Base-by-base conservation (phyloP, 2,113 vertebrate genomes). In the Chaetops frenatus region DNA sequence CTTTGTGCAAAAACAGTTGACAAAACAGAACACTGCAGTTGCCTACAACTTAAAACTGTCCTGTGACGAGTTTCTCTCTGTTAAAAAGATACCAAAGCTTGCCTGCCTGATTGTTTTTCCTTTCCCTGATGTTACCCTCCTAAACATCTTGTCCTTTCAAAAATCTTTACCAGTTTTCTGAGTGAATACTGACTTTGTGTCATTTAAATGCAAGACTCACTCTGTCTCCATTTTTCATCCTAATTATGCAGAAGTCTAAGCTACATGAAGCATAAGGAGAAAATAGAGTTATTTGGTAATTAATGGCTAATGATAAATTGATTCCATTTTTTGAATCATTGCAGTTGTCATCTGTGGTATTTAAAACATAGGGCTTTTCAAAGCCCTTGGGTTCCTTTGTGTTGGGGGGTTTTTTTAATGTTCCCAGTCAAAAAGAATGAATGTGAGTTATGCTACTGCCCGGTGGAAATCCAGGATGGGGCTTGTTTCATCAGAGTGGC, bases 221-320 rank as follows among this genome's bases (percentile, higher is more conserved):
- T 91, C 62, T 61, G 40, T 57, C 93, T 94, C 88, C 69, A 95
- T 94, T 96, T 93, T 90, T 94, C 93, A 92, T 80, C 78, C 72
- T 94, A 90, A 96, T 95, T 94, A 95, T n/a, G 29, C 71, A 58
- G 12, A 89, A 91, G 69, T 83, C 74, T 83, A 81, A 91, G 85
- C 71, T 94, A 93, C 87, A 44, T 90, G 91, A 96, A 95, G 94
- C 95, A 96, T 94, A 95, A 95, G 96, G 89, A 81, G 72, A 94
- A 92, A 97, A 94, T 54, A 94, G 64, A 95, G 82, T 87, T 93
- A 95, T 94, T 93, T 88, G 71, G 94, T 94, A 95, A 96, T 95
- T 95, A 96, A 96, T 62, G 51, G 64, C 56, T 92, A 95, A 95
- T 92, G 94, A 96, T 95, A 92, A 96, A 96, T 93, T 94, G 80